Percentiles rank a stretch among this genome's conserved stretches.
These are phyloP conservation scores for Sicus ferrugineus DNA, from an alignment of 2,888 invertebrate genomes.

Conservation along the genomic window DNA sequence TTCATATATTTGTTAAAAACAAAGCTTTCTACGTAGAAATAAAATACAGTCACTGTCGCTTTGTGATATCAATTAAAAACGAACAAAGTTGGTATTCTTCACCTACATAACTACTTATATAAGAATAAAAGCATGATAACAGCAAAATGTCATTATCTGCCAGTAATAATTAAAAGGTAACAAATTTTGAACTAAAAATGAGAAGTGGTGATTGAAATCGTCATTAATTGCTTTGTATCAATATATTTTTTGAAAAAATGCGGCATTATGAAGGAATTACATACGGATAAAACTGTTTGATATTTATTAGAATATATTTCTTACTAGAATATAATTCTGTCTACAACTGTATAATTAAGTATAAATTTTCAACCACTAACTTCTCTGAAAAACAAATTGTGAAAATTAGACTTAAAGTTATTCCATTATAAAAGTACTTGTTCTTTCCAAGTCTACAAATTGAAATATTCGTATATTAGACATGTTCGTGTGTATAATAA, in stretches of 20 bases:
- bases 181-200: not conserved
- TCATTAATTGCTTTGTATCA: constrained; percentile 8
- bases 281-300: constrained; percentile 20
- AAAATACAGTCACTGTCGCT: constrained; percentile 55
- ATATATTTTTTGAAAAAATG: constrained; percentile 23
- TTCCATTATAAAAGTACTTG: constrained; percentile 39
- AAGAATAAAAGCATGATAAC: not conserved
- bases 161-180: not conserved
- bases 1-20: too few relatives aligned
- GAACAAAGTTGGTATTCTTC: not conserved
- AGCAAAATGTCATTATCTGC: constrained; percentile 2
- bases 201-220: not conserved
- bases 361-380: constrained; percentile 6
- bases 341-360: constrained; percentile 2
- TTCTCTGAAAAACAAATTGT: constrained; percentile 5
- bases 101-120: not conserved
- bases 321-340: constrained; percentile 1
- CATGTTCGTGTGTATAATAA: constrained; percentile 50
- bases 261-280: constrained; percentile 16
- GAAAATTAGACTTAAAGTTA: constrained; percentile 7
- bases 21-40: not conserved
- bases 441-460: constrained; percentile 33
- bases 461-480: constrained; percentile 40
- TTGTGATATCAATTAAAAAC: constrained; percentile 53
- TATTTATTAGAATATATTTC: constrained; percentile 21